phyloP scores from a whole-genome alignment of 1,140 invertebrate genomes.

The Trypoxylus dichotomus region DNA sequence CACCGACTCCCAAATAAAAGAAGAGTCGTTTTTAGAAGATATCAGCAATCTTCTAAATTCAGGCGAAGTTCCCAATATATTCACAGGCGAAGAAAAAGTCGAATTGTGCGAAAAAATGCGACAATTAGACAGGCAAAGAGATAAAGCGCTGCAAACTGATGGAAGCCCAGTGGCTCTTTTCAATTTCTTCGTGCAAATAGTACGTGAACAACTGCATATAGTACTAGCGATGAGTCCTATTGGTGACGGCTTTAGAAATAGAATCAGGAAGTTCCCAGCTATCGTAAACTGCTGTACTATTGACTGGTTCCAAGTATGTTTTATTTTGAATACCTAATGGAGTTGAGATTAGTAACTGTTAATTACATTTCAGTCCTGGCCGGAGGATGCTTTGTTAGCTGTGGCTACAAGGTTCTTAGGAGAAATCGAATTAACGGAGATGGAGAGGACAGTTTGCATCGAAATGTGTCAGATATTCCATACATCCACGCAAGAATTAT shows the following conservation, averaged over 20 bases:
- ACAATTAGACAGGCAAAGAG: constrained; percentile 84
- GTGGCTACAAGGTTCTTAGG: constrained; percentile 87
- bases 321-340: constrained; percentile 9
- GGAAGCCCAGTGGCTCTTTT: constrained; percentile 89
- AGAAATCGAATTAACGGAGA: constrained; percentile 77
- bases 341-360: background rate
- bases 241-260: constrained; percentile 80
- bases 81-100: constrained; percentile 82
- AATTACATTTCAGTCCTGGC: constrained; percentile 72
- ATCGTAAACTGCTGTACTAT: constrained; percentile 97
- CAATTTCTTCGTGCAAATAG: constrained; percentile 88
- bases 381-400: constrained; percentile 87
- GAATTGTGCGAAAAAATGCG: constrained; percentile 95
- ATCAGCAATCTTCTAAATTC: constrained; percentile 92
- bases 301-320: constrained; percentile 90
- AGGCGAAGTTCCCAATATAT: constrained; percentile 93
- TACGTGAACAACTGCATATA: constrained; percentile 91
- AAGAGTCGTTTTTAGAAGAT: constrained; percentile 92
- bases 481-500: constrained; percentile 77
- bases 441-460: constrained; percentile 72
- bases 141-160: constrained; percentile 89
- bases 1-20: constrained; percentile 62
- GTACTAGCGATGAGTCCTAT: constrained; percentile 92
- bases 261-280: constrained; percentile 90
- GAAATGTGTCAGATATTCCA: constrained; percentile 92